phyloP scores from a whole-genome alignment of 2,113 vertebrate genomes.

The Tricholaema leucomelas region DNA sequence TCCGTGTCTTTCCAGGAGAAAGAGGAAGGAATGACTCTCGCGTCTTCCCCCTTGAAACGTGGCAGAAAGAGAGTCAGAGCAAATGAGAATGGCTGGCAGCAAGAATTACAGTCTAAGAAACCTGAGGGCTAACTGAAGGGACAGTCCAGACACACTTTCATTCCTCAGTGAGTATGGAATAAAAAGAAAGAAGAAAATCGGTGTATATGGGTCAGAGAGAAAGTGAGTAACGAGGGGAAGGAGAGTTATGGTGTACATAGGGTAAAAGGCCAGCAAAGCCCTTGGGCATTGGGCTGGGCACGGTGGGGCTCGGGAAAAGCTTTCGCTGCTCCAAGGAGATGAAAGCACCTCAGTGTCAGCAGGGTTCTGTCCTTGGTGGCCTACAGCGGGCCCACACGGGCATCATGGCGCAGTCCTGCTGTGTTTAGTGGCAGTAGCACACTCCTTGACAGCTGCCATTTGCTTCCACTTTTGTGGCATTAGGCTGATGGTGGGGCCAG shows the following conservation, averaged over 20 bases:
- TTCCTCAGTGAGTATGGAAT: background rate
- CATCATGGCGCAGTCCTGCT: accelerated
- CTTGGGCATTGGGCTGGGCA: background rate
- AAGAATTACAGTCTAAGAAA: background rate
- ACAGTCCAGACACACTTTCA: background rate
- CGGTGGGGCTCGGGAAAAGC: too few relatives aligned
- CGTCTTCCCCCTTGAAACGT: background rate
- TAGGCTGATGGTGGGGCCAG: background rate
- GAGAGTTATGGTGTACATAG: too few relatives aligned
- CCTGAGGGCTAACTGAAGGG: background rate
- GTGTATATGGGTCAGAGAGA: background rate
- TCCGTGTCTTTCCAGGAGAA: background rate
- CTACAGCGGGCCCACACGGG: background rate
- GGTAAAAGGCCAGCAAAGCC: too few relatives aligned
- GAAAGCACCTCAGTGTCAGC: too few relatives aligned
- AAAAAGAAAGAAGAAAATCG: background rate
- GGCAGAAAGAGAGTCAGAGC: background rate
- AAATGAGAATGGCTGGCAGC: too few relatives aligned
- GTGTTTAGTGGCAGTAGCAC: background rate
- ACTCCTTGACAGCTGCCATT: background rate
- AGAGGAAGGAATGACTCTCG: background rate
- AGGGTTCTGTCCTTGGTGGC: too few relatives aligned
- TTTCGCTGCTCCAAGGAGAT: background rate
- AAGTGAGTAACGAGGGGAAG: background rate
- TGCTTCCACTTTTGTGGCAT: background rate